Conservation (phyloP, 1,140 invertebrate species). For the Cardiocondyla obscurior region DNA sequence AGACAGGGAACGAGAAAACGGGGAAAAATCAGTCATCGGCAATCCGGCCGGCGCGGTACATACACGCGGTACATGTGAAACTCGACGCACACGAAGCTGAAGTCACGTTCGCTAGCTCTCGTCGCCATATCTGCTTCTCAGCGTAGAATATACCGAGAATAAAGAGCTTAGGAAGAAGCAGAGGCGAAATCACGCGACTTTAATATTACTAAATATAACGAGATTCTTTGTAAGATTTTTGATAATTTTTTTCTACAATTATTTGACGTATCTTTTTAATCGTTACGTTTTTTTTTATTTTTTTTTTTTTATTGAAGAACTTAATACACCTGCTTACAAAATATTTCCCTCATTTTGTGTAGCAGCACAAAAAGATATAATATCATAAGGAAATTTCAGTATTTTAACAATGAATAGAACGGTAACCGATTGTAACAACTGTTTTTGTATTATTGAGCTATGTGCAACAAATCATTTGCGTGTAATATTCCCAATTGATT, state of each 20-base stretch:
- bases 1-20: too few relatives aligned
- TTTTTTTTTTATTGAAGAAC: neutral
- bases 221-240: neutral
- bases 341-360: neutral
- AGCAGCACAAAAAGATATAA: neutral
- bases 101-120: too few relatives aligned
- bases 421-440: neutral
- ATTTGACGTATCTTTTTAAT: neutral
- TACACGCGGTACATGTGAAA: too few relatives aligned
- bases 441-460: neutral
- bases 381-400: constrained; percentile 4
- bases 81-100: too few relatives aligned
- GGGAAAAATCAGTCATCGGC: too few relatives aligned
- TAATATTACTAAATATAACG: neutral
- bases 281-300: neutral
- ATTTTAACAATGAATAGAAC: constrained; percentile 6
- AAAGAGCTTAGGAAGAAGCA: neutral
- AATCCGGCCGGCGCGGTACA: too few relatives aligned
- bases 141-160: neutral
- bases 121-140: too few relatives aligned
- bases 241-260: neutral
- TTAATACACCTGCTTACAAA: neutral
- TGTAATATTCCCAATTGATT: constrained; percentile 35
- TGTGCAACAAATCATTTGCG: constrained; percentile 8
- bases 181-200: neutral